Percentiles rank a stretch among this genome's conserved stretches.
These are phyloP conservation scores for Aphidius colemani DNA, from an alignment of 2,888 invertebrate species.

Conservation along the genomic window DNA sequence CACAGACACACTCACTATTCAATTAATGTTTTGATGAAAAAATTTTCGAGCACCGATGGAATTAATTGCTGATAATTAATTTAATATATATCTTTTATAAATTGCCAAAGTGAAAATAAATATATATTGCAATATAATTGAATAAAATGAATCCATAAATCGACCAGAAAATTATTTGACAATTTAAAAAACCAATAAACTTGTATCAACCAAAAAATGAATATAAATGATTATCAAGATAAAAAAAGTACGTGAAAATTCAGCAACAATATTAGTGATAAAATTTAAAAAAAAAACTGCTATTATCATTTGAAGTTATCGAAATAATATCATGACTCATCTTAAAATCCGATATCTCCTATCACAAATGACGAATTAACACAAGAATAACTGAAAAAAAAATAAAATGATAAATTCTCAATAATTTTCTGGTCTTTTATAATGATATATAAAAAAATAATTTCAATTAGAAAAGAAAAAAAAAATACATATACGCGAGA, in stretches of 20 bases:
- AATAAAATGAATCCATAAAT: slow-evolving; percentile 25
- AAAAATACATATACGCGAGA: too few relatives aligned
- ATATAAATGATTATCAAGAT: neutral
- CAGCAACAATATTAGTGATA: neutral
- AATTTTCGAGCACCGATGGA: slow-evolving; percentile 22
- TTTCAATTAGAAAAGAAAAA: too few relatives aligned
- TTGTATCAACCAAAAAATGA: neutral
- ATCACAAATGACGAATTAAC: slow-evolving; percentile 23
- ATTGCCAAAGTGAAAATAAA: too few relatives aligned
- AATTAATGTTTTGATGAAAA: neutral
- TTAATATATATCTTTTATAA: too few relatives aligned
- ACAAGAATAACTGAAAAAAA: too few relatives aligned
- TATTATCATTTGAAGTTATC: slow-evolving; percentile 8
- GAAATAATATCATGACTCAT: slow-evolving; percentile 19
- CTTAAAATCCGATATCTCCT: slow-evolving; percentile 23
- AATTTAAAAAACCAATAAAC: neutral
- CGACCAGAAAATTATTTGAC: slow-evolving; percentile 24
- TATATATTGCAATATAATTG: too few relatives aligned
- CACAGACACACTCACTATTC: too few relatives aligned
- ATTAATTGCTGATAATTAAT: neutral
- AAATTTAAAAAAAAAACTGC: neutral
- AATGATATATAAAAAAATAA: too few relatives aligned
- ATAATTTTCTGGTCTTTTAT: too few relatives aligned
- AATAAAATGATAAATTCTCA: too few relatives aligned
- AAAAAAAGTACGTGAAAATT: slow-evolving; percentile 5